phyloP scores from a whole-genome alignment of 1,140 invertebrate genomes.

The Galendromus occidentalis region DNA sequence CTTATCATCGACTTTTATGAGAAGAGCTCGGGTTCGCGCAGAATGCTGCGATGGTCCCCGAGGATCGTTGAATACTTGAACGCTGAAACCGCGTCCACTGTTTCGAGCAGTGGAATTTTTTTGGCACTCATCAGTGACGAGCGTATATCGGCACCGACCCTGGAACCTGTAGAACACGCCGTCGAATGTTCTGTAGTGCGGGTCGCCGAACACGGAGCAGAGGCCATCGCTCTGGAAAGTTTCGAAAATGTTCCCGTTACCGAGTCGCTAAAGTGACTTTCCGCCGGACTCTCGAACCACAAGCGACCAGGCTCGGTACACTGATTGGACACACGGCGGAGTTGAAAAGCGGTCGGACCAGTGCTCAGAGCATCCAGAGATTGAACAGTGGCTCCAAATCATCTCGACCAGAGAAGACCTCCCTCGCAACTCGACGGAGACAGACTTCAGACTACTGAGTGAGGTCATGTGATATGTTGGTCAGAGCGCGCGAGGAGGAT shows the following conservation, averaged over 20 bases:
- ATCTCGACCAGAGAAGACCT: no score
- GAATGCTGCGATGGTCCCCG: constrained; percentile 45
- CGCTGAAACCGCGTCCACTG: constrained; percentile 42
- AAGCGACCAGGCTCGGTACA: no score
- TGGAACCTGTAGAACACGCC: constrained; percentile 76
- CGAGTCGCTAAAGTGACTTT: neutral
- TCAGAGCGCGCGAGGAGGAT: no score
- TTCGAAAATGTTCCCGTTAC: neutral
- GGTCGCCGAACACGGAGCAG: constrained; percentile 77
- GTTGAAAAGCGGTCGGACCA: no score
- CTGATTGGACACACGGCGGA: neutral
- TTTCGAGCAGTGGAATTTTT: constrained; percentile 27
- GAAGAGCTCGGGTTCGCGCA: constrained; percentile 67
- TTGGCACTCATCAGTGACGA: constrained; percentile 50
- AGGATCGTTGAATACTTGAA: constrained; percentile 69
- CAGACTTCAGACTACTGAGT: no score
- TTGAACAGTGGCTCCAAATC: no score
- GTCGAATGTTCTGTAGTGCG: constrained; percentile 80
- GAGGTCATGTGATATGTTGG: no score
- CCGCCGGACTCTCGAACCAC: neutral
- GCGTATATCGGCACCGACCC: constrained; percentile 69
- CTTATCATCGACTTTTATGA: constrained; percentile 38
- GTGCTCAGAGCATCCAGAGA: no score
- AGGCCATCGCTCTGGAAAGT: constrained; percentile 47
- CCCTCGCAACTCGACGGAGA: no score